phyloP scores from a whole-genome alignment of 2,797 vertebrate species.

The Fistularia tabacaria region DNA sequence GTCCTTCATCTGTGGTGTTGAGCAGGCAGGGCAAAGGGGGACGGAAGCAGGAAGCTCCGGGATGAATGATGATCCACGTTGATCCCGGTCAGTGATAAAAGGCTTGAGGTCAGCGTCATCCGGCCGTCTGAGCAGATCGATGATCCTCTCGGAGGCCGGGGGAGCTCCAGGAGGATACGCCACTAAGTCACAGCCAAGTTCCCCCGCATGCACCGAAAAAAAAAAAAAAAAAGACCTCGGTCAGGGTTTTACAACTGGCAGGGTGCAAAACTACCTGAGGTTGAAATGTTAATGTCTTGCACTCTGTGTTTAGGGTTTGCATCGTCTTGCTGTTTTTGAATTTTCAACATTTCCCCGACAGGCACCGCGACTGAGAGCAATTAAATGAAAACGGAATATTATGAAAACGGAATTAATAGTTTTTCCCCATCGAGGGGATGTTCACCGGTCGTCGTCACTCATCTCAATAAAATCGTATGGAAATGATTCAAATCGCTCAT shows the following conservation, averaged over 20 bases:
- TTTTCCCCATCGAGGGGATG: too few species aligned
- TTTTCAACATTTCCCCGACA: too few species aligned
- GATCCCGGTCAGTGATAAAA: constrained; percentile 38
- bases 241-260: constrained; percentile 5
- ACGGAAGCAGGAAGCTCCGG: constrained; percentile 23
- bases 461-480: too few species aligned
- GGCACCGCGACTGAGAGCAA: too few species aligned
- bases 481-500: too few species aligned
- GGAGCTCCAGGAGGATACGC: constrained; percentile 27
- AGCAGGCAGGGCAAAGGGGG: neutral
- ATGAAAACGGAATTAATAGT: too few species aligned
- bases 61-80: constrained; percentile 46
- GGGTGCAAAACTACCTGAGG: neutral
- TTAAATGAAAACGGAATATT: too few species aligned
- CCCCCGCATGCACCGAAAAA: constrained; percentile 3
- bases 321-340: too few species aligned
- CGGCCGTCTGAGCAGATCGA: constrained; percentile 36
- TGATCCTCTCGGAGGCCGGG: constrained; percentile 32
- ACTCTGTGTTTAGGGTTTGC: too few species aligned
- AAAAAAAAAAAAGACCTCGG: neutral
- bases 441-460: too few species aligned
- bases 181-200: constrained; percentile 8
- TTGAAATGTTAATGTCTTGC: too few species aligned
- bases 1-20: too few species aligned
- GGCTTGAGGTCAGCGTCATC: constrained; percentile 37